Evolutionary conservation across 2,113 vertebrate genomes (phyloP), one percentile per base, ranked within the genome.

Genomic region (Colaptes auratus): DNA sequence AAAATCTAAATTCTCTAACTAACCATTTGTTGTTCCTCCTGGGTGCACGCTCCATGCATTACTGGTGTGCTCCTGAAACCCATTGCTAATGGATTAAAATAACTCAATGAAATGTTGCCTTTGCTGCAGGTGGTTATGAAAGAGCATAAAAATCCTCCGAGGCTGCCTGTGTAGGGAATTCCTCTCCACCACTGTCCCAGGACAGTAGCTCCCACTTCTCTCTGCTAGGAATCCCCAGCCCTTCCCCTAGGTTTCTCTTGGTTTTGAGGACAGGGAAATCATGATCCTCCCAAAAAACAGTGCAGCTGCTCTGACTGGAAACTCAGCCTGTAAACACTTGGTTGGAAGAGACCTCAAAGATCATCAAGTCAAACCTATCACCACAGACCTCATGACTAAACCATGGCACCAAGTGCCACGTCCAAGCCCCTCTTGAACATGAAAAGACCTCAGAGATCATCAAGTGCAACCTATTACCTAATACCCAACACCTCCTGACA

Each of bases 1-100:
- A 98, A 98, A 97, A 97, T 90, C 95, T 95, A 96, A 98, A 98
- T 93, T 96, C 97, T 98, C 96, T 75, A 97, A 97, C 92, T 90
- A 98, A 95, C 94, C 95, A 95, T 97, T 97, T 97, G 85, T 75
- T 97, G 85, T 93, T 94, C 96, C 97, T 98, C 97, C 90, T 94
- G 96, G 95, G 97, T 93, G 81, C 69, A 65, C 0, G 7, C 89
- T 96, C 93, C 79, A 76, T 95, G 90, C 72, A 81, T 95, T 96
- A 95, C 75, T 65, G 88, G 95, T 89, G 88, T 91, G 93, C 91
- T 75, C 88, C 90, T 91, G 92, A 94, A 97, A 90, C 80, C 92
- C 79, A 84, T 52, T 90, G 96, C 96, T 97, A 96, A 93, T 63
- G 88, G 83, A 90, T 96, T 96, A 81, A 89, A 95, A 91, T 89